Base-by-base conservation (phyloP, 1,140 invertebrate genomes). In the Prorops nasuta region DNA sequence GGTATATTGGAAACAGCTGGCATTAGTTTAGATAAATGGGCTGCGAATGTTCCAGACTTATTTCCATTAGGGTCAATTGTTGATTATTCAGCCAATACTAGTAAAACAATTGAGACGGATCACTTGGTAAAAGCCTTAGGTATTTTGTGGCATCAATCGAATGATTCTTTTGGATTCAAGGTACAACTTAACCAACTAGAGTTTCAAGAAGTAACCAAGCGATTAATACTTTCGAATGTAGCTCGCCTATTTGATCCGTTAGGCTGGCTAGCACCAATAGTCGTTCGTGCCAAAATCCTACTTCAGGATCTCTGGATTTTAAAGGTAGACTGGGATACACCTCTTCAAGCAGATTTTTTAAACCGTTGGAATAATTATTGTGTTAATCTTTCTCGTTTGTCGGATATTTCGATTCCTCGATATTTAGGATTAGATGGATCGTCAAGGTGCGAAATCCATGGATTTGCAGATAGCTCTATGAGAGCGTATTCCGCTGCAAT, bases 21-120 rank as follows among this genome's bases (percentile, higher is more conserved):
- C n/a, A n/a, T n/a, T n/a, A n/a, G n/a, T n/a, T n/a, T n/a, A n/a
- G n/a, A n/a, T n/a, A n/a, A n/a, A n/a, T 69, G 64, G 54, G 49
- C 54, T 14, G 55, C 58, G 6, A 76, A 76, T 28, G 12, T 12
- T 28, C 24, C 24, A n/a, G n/a, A n/a, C n/a, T n/a, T n/a, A n/a
- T n/a, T n/a, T n/a, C n/a, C n/a, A n/a, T n/a, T n/a, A n/a, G n/a
- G n/a, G n/a, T n/a, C n/a, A n/a, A n/a, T n/a, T n/a, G n/a, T n/a
- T n/a, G n/a, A n/a, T n/a, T n/a, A n/a, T n/a, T n/a, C n/a, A n/a
- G n/a, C n/a, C n/a, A n/a, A n/a, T n/a, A n/a, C n/a, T n/a, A n/a
- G n/a, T n/a, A n/a, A n/a, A n/a, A n/a, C n/a, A n/a, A n/a, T n/a
- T n/a, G n/a, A n/a, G n/a, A n/a, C n/a, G n/a, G n/a, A n/a, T n/a